phyloP scores from a whole-genome alignment of 2,113 vertebrate species.

The Dicrurus megarhynchus region DNA sequence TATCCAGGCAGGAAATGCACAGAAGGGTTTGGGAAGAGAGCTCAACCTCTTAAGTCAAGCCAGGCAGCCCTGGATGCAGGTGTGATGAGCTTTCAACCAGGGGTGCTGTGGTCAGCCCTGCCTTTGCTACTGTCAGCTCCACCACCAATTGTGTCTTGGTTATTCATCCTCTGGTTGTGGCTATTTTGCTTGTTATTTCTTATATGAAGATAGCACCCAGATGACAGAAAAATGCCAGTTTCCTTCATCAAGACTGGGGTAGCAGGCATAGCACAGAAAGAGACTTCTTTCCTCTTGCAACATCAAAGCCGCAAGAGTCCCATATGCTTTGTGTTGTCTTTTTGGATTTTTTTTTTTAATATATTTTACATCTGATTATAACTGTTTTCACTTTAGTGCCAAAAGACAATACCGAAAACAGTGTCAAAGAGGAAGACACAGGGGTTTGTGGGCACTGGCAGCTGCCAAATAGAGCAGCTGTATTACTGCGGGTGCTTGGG shows the following conservation, averaged over 20 bases:
- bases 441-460: slow-evolving; percentile 33
- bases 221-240: not conserved
- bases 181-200: not conserved
- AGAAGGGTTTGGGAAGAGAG: not conserved
- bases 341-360: not conserved
- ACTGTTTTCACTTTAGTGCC: slow-evolving; percentile 44
- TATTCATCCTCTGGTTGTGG: not conserved
- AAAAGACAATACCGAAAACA: slow-evolving; percentile 57
- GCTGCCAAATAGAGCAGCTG: slow-evolving; percentile 65
- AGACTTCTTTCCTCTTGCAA: not conserved
- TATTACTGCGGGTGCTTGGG: slow-evolving; percentile 50
- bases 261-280: not conserved
- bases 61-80: fast-evolving
- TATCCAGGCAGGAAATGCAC: not conserved
- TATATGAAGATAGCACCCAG: not conserved
- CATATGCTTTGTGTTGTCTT: not conserved
- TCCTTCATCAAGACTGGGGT: not conserved
- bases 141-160: not conserved
- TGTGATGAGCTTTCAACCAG: not conserved
- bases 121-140: not conserved
- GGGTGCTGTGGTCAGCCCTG: not conserved
- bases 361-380: slow-evolving; percentile 39
- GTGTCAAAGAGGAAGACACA: slow-evolving; percentile 16
- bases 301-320: slow-evolving; percentile 26
- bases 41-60: not conserved